Percentiles rank a stretch among this genome's conserved stretches.
These are phyloP conservation scores for Sarcophaga bullata DNA, from an alignment of 1,140 invertebrate species.

Conservation along the genomic window DNA sequence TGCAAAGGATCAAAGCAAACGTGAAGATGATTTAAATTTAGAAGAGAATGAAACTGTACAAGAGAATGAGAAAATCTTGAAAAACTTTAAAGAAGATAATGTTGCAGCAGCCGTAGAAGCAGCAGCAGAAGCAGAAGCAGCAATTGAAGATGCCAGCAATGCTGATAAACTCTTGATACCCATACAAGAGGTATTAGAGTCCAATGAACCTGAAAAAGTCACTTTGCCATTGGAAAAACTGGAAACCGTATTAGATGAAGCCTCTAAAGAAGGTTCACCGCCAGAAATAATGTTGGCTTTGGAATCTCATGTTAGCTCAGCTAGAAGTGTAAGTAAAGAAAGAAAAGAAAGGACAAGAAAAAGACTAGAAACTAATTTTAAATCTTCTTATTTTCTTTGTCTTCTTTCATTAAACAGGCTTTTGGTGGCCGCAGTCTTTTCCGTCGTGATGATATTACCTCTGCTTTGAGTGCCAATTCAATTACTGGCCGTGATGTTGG, in stretches of 20 bases:
- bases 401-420: slow-evolving; percentile 45
- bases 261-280: slow-evolving; percentile 59
- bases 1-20: slow-evolving; percentile 42
- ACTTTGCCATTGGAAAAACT: slow-evolving; percentile 67
- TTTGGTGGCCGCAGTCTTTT: slow-evolving; percentile 57
- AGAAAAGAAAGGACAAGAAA: neutral
- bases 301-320: slow-evolving; percentile 67
- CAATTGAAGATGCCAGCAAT: neutral
- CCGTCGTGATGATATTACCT: slow-evolving; percentile 60
- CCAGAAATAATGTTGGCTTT: slow-evolving; percentile 72
- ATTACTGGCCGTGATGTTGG: slow-evolving; percentile 55
- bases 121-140: too few relatives aligned
- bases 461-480: slow-evolving; percentile 62
- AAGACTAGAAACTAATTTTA: neutral
- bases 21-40: slow-evolving; percentile 50
- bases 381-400: neutral
- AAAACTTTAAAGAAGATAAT: slow-evolving; percentile 45
- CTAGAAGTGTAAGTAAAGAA: slow-evolving; percentile 52
- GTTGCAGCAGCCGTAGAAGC: neutral
- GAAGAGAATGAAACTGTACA: slow-evolving; percentile 67
- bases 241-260: slow-evolving; percentile 67
- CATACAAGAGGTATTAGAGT: slow-evolving; percentile 45
- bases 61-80: slow-evolving; percentile 58
- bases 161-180: slow-evolving; percentile 1
- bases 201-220: slow-evolving; percentile 61